Evolutionary conservation across 2,797 vertebrate genomes (phyloP).

Genomic region (Coendou prehensilis): DNA sequence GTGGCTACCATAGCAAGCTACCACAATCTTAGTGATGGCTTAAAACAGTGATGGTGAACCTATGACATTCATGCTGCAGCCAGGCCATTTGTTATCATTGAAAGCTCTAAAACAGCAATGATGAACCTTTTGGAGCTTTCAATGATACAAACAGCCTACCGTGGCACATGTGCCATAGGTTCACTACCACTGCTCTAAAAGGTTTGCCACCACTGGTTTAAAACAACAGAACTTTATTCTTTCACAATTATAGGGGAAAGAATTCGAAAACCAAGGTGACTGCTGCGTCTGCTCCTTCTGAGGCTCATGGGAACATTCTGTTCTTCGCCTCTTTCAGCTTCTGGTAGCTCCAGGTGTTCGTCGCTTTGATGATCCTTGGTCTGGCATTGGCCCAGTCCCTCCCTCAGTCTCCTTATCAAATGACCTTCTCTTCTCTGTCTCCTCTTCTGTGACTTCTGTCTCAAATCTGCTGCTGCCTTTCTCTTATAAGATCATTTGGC

Average conservation of each 20-base stretch:
- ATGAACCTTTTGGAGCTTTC: background rate
- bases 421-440: background rate
- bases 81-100: background rate
- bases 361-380: background rate
- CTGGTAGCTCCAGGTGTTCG: background rate
- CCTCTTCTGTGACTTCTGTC: background rate
- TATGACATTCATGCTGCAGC: background rate
- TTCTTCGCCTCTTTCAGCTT: background rate
- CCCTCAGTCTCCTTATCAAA: background rate
- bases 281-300: background rate
- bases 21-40: background rate
- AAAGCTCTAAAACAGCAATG: background rate
- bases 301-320: background rate
- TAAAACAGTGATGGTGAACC: background rate
- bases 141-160: background rate
- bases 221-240: constrained; percentile 6
- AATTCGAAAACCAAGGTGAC: background rate
- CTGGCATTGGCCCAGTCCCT: background rate
- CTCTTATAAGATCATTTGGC: background rate
- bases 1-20: background rate
- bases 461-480: background rate
- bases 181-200: background rate
- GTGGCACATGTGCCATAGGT: background rate
- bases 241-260: background rate
- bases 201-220: background rate